A percentile compares a stretch with the other conserved stretches of the same genome.
These are phyloP conservation scores for Brevimyrus niger DNA, from an alignment of 2,113 vertebrate species.

Conservation along the genomic window DNA sequence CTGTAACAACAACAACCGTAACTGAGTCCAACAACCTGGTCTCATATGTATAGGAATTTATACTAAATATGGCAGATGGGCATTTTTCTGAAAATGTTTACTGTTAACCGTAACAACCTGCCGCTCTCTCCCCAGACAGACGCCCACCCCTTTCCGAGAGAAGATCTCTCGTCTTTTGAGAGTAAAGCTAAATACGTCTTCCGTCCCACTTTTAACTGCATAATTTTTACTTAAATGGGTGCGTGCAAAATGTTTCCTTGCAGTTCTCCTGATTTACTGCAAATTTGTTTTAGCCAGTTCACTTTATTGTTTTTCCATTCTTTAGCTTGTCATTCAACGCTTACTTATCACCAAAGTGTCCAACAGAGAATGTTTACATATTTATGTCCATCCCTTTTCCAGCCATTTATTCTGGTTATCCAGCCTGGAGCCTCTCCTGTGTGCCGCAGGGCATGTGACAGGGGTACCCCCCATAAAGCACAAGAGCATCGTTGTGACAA, in stretches of 20 bases:
- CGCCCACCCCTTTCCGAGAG: not conserved
- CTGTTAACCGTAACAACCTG: not conserved
- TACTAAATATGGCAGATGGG: not conserved
- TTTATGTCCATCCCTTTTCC: not conserved
- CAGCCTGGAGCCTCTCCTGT: not conserved
- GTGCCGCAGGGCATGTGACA: not conserved
- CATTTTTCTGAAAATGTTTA: not conserved
- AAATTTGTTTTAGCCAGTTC: not conserved
- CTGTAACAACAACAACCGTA: too few relatives aligned
- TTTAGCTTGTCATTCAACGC: not conserved
- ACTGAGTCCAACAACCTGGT: not conserved
- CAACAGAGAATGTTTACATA: not conserved
- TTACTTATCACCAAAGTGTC: not conserved
- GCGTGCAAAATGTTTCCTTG: not conserved
- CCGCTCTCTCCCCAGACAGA: not conserved
- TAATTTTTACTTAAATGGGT: not conserved
- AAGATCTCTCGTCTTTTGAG: not conserved
- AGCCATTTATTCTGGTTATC: not conserved
- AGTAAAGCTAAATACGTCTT: not conserved
- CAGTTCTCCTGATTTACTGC: not conserved
- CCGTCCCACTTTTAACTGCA: not conserved
- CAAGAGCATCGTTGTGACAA: not conserved
- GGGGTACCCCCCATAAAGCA: not conserved
- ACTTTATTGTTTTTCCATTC: not conserved
- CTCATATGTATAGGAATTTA: not conserved